These are phyloP conservation scores for Cremastinae sp. DNA, from an alignment of 2,888 invertebrate species.

Conservation along the genomic window DNA sequence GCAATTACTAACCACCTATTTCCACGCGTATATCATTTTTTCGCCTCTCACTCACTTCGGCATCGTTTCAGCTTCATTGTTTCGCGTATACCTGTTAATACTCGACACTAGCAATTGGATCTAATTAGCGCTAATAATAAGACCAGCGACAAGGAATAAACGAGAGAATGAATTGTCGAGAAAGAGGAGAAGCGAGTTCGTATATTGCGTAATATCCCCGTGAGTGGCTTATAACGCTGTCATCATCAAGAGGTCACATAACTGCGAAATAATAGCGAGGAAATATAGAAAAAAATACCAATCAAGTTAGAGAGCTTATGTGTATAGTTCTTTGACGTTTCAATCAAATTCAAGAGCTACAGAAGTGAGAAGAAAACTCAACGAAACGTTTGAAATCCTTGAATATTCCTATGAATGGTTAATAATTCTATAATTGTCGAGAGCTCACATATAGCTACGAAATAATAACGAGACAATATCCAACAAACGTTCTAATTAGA, in stretches of 20 bases:
- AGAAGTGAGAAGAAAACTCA: too few species aligned
- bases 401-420: too few species aligned
- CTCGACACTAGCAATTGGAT: constrained; percentile 36
- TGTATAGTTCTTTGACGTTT: too few species aligned
- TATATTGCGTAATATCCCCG: constrained; percentile 33
- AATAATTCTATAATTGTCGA: too few species aligned
- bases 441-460: too few species aligned
- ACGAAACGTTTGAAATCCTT: too few species aligned
- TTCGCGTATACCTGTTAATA: constrained; percentile 35
- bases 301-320: too few species aligned
- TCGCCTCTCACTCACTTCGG: not conserved
- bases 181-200: constrained; percentile 9
- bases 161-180: not conserved
- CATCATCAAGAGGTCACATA: constrained; percentile 17
- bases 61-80: constrained; percentile 46
- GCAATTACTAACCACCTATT: constrained; percentile 45
- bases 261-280: too few species aligned
- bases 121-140: constrained; percentile 54
- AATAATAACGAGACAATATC: too few species aligned
- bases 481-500: too few species aligned
- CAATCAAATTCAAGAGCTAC: too few species aligned
- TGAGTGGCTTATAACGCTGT: constrained; percentile 30
- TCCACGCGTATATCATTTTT: constrained; percentile 9
- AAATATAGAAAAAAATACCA: too few species aligned
- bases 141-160: constrained; percentile 21